Percentiles rank a stretch among this genome's conserved stretches.
Evolutionary conservation across 2,797 vertebrate species (phyloP).

Genomic region (Tragelaphus oryx): DNA sequence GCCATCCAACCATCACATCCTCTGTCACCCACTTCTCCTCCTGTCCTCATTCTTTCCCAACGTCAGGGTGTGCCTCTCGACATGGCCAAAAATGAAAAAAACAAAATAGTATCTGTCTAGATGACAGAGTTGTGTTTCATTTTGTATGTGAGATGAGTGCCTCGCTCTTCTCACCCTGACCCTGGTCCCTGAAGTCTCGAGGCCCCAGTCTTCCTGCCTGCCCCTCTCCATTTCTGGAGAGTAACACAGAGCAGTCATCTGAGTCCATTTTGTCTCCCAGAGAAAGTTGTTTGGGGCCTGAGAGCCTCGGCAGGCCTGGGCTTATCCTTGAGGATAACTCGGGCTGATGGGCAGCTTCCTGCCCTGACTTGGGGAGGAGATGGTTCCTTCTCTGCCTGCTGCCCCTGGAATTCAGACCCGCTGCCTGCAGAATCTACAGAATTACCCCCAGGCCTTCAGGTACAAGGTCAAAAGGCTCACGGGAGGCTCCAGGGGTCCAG

Average conservation of each 20-base stretch:
- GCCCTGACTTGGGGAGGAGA: neutral
- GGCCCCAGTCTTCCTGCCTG: neutral
- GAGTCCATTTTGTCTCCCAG: neutral
- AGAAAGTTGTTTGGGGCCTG: neutral
- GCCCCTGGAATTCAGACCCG: neutral
- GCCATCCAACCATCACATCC: neutral
- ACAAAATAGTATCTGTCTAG: neutral
- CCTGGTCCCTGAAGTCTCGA: neutral
- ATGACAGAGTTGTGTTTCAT: neutral
- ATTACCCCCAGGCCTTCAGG: accelerated
- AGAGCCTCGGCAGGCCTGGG: neutral
- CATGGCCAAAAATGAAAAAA: neutral
- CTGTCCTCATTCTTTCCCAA: neutral
- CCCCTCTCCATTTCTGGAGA: neutral
- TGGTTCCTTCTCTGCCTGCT: neutral
- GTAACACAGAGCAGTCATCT: neutral
- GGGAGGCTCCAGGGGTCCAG: neutral
- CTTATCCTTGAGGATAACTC: neutral
- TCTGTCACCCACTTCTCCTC: neutral
- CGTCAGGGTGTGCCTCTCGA: neutral
- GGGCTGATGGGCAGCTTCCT: neutral
- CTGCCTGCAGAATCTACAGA: neutral
- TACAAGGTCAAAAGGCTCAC: neutral
- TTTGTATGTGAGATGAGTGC: neutral
- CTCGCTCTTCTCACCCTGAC: neutral